phyloP scores from a whole-genome alignment of 2,888 invertebrate genomes.

The Aporophyla lueneburgensis region DNA sequence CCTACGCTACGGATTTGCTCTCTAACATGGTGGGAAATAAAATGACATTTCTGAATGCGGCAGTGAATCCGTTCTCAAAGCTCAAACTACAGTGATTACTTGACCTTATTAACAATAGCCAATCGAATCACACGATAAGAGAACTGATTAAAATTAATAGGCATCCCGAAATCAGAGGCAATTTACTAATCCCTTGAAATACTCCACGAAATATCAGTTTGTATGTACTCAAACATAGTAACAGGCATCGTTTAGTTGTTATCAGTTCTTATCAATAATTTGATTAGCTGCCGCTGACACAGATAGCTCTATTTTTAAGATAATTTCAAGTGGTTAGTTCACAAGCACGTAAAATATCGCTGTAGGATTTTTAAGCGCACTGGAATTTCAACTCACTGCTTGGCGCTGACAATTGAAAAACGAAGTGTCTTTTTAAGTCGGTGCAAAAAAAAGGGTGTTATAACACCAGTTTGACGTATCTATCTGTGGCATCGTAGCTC shows the following conservation, averaged over 20 bases:
- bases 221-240: background rate
- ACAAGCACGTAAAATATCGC: too few species aligned
- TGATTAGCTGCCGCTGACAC: conserved; percentile 39
- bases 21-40: too few species aligned
- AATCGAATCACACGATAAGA: background rate
- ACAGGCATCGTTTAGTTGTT: conserved; percentile 11
- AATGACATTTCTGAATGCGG: background rate
- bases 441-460: too few species aligned
- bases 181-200: conserved; percentile 3
- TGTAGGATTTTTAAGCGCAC: too few species aligned
- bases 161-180: conserved; percentile 3
- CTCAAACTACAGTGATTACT: background rate
- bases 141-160: background rate
- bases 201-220: background rate
- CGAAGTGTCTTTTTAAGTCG: too few species aligned
- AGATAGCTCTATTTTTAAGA: conserved; percentile 24
- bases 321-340: conserved; percentile 21
- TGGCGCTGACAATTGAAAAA: too few species aligned
- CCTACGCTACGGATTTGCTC: too few species aligned
- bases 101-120: background rate
- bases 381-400: too few species aligned
- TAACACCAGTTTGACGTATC: too few species aligned
- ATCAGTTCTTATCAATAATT: conserved; percentile 49
- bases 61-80: background rate
- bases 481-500: too few species aligned